Percentiles rank a stretch among this genome's conserved stretches.
phyloP scores from a whole-genome alignment of 2,888 invertebrate genomes.

The Thereva unica region DNA sequence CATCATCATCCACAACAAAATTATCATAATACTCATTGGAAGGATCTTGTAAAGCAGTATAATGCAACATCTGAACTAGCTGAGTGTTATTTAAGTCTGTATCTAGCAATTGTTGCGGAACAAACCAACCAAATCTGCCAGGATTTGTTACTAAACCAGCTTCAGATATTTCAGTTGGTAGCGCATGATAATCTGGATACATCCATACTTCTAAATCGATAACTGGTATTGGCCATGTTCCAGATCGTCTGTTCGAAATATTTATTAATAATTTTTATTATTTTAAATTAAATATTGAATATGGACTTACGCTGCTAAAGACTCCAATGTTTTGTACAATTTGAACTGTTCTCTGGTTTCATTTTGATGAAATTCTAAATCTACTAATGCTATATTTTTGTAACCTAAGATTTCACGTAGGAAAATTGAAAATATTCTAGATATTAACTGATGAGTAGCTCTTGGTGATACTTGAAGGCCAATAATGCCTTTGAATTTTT shows the following conservation, averaged over 20 bases:
- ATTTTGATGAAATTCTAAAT: conserved; percentile 41
- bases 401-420: conserved; percentile 61
- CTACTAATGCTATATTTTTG: conserved; percentile 57
- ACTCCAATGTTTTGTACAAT: conserved; percentile 28
- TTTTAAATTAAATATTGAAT: background rate
- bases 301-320: conserved; percentile 35
- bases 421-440: conserved; percentile 65
- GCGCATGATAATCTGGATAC: conserved; percentile 64
- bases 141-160: conserved; percentile 62
- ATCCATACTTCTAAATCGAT: conserved; percentile 76
- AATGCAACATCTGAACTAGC: conserved; percentile 42
- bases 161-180: conserved; percentile 57
- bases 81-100: conserved; percentile 17
- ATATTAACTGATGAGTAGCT: conserved; percentile 63
- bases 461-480: conserved; percentile 62
- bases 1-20: conserved; percentile 46
- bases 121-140: conserved; percentile 69
- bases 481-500: conserved; percentile 42
- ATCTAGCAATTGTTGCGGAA: conserved; percentile 59
- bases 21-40: conserved; percentile 46
- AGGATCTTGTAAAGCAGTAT: conserved; percentile 47
- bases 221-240: conserved; percentile 56
- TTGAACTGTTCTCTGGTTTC: conserved; percentile 32
- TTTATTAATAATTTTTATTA: conserved; percentile 6
- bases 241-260: conserved; percentile 49